Conservation (phyloP, 2,888 invertebrate genomes). For the Hydriomena furcata region DNA sequence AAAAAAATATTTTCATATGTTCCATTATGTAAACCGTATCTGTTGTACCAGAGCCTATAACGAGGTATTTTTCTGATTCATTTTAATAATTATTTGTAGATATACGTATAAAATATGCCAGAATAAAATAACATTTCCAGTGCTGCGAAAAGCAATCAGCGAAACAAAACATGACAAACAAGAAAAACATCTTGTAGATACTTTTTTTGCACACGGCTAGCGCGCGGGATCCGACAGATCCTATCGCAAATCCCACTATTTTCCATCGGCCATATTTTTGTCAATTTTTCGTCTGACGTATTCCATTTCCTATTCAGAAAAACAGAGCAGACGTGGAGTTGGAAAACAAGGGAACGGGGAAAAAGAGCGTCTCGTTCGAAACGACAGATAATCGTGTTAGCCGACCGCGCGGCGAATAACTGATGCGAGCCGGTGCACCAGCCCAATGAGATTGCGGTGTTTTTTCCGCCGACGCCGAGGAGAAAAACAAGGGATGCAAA, state of each 20-base stretch:
- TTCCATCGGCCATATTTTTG: conserved; percentile 81
- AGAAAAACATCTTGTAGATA: conserved; percentile 71
- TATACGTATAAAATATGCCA: no score
- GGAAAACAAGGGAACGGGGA: conserved; percentile 80
- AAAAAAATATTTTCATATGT: no score
- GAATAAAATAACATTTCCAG: conserved; percentile 6
- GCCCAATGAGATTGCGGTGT: conserved; percentile 80
- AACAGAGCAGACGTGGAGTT: conserved; percentile 80
- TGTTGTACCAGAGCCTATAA: no score
- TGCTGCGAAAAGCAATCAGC: conserved; percentile 29
- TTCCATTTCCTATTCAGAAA: conserved; percentile 82
- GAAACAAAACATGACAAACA: conserved; percentile 52
- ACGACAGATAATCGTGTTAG: conserved; percentile 83
- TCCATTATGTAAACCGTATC: no score
- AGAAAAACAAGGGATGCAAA: conserved; percentile 84
- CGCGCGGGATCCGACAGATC: conserved; percentile 65
- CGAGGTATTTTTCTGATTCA: no score
- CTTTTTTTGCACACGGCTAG: conserved; percentile 57
- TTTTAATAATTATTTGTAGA: no score
- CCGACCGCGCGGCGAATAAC: conserved; percentile 77
- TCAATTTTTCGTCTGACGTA: conserved; percentile 82
- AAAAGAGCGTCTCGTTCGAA: conserved; percentile 78
- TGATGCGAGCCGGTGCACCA: conserved; percentile 75
- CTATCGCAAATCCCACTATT: conserved; percentile 79
- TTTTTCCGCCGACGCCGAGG: conserved; percentile 73